Evolutionary conservation across 2,113 vertebrate species (phyloP).

Genomic region (Cyanocitta stelleri): DNA sequence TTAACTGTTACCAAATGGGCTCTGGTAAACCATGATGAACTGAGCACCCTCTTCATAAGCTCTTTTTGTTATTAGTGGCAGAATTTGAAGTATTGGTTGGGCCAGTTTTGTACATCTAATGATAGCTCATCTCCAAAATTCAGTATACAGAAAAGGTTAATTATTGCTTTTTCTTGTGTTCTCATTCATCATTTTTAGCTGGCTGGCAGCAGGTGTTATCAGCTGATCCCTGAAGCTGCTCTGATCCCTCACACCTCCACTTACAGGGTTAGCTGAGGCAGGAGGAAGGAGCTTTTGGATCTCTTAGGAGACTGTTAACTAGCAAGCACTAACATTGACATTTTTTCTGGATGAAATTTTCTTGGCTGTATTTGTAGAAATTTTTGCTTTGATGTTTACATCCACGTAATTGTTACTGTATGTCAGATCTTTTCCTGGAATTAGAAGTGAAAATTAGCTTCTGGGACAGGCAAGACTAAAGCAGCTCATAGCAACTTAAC

Average conservation of each 20-base stretch:
- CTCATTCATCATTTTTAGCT: neutral
- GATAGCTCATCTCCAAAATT: neutral
- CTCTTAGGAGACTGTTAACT: neutral
- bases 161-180: neutral
- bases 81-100: neutral
- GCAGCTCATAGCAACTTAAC: neutral
- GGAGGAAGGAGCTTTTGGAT: neutral
- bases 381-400: slow-evolving; percentile 4
- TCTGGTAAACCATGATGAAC: neutral
- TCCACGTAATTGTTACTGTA: neutral
- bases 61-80: neutral
- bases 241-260: neutral
- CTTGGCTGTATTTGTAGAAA: neutral
- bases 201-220: neutral
- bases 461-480: neutral
- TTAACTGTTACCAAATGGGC: neutral
- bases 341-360: neutral
- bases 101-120: neutral
- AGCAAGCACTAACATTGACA: neutral
- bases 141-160: neutral
- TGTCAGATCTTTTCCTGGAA: neutral
- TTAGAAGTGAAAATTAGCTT: slow-evolving; percentile 14
- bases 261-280: neutral
- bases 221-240: neutral
- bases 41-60: neutral